A percentile compares a stretch with the other conserved stretches of the same genome.
phyloP scores from a whole-genome alignment of 2,797 vertebrate species.

The Austrolebias charrua region DNA sequence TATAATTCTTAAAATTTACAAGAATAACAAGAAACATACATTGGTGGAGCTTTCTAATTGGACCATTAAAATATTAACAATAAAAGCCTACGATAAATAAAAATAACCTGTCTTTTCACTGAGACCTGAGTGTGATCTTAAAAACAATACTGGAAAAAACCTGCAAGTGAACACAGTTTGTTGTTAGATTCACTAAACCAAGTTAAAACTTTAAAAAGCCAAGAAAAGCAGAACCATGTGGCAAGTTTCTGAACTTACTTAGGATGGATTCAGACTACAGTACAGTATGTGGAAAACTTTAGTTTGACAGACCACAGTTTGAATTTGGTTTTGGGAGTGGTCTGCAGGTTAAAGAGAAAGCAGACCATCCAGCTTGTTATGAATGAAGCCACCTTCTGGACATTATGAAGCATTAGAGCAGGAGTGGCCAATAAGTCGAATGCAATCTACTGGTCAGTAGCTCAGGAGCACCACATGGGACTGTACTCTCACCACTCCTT shows the following conservation, averaged over 20 bases:
- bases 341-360: not conserved
- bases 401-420: not conserved
- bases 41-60: too few species aligned
- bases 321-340: too few species aligned
- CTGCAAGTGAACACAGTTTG: too few species aligned
- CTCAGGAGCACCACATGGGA: too few species aligned
- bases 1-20: too few species aligned
- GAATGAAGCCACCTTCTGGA: not conserved
- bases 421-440: not conserved
- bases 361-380: slow-evolving; percentile 5
- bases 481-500: too few species aligned
- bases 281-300: too few species aligned
- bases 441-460: too few species aligned
- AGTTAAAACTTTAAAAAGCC: not conserved
- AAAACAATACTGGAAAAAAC: too few species aligned
- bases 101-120: not conserved
- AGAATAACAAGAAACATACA: too few species aligned
- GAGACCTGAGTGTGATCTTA: too few species aligned
- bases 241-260: not conserved
- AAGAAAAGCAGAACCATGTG: not conserved
- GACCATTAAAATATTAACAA: not conserved
- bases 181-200: not conserved
- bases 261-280: not conserved
- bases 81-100: not conserved
- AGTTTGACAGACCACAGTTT: too few species aligned